phyloP scores from a whole-genome alignment of 1,140 invertebrate genomes.

The Heliconius congener region DNA sequence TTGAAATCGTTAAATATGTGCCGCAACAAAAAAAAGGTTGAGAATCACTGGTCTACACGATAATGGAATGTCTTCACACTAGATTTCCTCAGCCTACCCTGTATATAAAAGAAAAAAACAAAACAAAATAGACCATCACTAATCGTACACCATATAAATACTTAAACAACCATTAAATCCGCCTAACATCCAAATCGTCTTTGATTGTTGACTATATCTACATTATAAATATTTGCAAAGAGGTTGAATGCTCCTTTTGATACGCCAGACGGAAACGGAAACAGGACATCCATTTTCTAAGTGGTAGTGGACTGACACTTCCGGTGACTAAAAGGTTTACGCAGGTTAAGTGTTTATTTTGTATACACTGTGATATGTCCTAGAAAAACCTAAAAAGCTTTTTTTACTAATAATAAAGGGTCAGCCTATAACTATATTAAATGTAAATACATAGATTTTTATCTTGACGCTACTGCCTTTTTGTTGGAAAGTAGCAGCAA shows the following conservation, averaged over 20 bases:
- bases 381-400: background rate
- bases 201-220: background rate
- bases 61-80: too few species aligned
- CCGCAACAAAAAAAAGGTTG: too few species aligned
- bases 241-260: constrained; percentile 15
- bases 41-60: too few species aligned
- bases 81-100: too few species aligned
- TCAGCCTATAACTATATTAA: background rate
- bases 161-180: background rate
- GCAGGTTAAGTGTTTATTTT: constrained; percentile 8
- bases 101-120: background rate
- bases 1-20: too few species aligned
- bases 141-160: background rate
- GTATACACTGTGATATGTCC: background rate
- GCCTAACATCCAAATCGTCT: background rate
- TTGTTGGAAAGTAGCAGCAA: too few species aligned
- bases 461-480: too few species aligned
- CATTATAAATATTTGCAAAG: constrained; percentile 21
- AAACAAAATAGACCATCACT: background rate
- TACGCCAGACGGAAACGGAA: constrained; percentile 29
- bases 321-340: constrained; percentile 11
- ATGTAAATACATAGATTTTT: too few species aligned
- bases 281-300: constrained; percentile 36
- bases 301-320: constrained; percentile 24
- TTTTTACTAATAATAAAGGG: background rate